Base-by-base conservation (phyloP, 2,797 vertebrate species). In the Sternotherus odoratus region DNA sequence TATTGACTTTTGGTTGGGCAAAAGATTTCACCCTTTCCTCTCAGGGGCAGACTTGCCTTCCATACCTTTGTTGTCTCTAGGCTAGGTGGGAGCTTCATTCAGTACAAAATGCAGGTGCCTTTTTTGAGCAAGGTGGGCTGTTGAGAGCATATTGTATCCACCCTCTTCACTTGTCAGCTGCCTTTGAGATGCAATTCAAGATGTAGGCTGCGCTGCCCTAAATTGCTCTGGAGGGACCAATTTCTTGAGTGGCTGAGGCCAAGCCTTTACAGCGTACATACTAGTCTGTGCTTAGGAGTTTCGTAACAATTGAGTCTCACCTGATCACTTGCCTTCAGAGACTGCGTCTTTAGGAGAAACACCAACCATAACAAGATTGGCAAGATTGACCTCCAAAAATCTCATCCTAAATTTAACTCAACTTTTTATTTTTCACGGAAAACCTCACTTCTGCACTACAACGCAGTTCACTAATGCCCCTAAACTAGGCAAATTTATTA, bases 341-440 rank as follows among this genome's bases (percentile, higher is more conserved):
- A 11, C 2, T 15, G 79, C 57, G 72, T 26, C 86, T 49, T 53
- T 87, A 54, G 88, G 43, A 94, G 53, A 75, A 54, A 79, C 87
- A 82, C 26, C 89, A 77, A 8, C 6, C 56, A 3, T 49, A 77
- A 0, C 85, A 56, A 87, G 87, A 93, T 36, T 90, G 89, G 83
- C 56, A 80, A 1, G 79, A 82, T 43, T 5, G 57, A 46, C 87
- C 87, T 80, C n/a, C 77, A 4, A 0, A 46, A 82, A 69, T 72
- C 46, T 80, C 33, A 77, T 86, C n/a, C 63, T 43, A 12, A 36
- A 48, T 81, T 69, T 81, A 79, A 91, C 74, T 49, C 79, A 69
- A 33, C 60, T 1, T 75, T 46, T 74, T 83, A 36, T 5, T 87
- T n/a, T 90, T 80, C 19, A 84, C 72, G 72, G 77, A 66, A 5